Conservation (phyloP, 1,140 invertebrate species). For the Cydia fagiglandana region DNA sequence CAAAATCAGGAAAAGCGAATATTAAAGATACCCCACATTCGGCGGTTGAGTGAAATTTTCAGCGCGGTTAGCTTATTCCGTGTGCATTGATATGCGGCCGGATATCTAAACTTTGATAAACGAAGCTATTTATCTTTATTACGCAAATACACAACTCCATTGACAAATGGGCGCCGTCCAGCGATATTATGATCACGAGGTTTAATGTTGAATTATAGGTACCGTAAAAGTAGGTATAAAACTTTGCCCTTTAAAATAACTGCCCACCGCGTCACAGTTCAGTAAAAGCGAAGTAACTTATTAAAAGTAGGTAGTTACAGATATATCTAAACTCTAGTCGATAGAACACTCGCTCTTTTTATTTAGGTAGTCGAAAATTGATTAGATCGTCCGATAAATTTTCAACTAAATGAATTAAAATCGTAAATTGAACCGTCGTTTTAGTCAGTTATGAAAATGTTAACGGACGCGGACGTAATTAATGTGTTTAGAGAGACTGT, state of each 20-base stretch:
- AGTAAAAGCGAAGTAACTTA: no score
- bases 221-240: no score
- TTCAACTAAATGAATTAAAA: no score
- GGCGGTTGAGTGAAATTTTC: background rate
- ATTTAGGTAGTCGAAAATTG: no score
- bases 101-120: constrained; percentile 30
- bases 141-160: constrained; percentile 12
- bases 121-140: constrained; percentile 27
- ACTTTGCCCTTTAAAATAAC: no score
- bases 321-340: background rate
- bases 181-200: constrained; percentile 3
- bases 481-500: no score
- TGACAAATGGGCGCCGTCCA: constrained; percentile 12
- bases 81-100: constrained; percentile 11
- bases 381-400: no score
- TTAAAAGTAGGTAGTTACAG: no score
- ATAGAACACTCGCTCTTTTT: background rate
- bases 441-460: no score
- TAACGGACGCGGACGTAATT: no score
- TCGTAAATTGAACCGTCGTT: no score
- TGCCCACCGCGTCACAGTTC: no score
- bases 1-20: background rate
- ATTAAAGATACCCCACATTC: background rate
- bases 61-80: background rate
- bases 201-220: background rate